These are phyloP conservation scores for Cydia amplana DNA, from an alignment of 1,140 invertebrate genomes.

Conservation along the genomic window DNA sequence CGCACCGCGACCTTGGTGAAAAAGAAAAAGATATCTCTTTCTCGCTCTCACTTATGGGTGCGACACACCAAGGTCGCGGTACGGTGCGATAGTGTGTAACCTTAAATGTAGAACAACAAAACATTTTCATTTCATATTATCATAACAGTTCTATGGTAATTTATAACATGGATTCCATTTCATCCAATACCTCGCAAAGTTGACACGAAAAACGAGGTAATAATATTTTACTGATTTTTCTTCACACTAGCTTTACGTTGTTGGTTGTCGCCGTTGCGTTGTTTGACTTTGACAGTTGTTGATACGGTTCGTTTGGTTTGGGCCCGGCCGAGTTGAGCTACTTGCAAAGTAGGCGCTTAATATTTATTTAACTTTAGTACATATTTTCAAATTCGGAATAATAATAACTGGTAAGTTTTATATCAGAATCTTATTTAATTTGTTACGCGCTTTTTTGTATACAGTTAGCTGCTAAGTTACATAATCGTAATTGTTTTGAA, in stretches of 20 bases:
- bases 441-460: not conserved
- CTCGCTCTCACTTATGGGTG: no score
- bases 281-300: constrained; percentile 32
- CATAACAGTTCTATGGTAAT: no score
- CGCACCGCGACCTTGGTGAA: no score
- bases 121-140: no score
- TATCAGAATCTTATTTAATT: not conserved
- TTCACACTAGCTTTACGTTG: not conserved
- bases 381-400: not conserved
- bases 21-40: no score
- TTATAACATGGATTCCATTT: no score
- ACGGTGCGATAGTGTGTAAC: no score
- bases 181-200: no score
- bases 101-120: no score
- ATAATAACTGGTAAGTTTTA: not conserved
- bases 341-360: constrained; percentile 23
- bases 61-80: no score
- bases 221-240: no score
- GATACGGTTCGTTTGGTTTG: constrained; percentile 2
- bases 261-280: not conserved
- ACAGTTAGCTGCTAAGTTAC: not conserved
- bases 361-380: constrained; percentile 21
- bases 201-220: no score
- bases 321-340: not conserved
- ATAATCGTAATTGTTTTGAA: constrained; percentile 42